Conservation (phyloP, 1,140 invertebrate genomes). For the Pogonognathellus flavescens region DNA sequence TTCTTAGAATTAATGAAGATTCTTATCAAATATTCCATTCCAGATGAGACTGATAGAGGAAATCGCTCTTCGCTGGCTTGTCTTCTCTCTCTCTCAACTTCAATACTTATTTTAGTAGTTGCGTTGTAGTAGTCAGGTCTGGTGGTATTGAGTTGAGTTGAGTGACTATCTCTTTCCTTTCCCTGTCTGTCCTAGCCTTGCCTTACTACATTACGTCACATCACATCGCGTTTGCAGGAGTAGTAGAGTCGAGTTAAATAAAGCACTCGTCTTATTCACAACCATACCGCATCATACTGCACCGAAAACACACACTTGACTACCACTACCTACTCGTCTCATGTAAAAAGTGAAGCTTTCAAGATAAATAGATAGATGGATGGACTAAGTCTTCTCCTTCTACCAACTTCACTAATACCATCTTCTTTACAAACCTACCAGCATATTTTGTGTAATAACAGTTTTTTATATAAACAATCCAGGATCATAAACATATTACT, state of each 20-base stretch:
- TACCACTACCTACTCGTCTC: constrained; percentile 4
- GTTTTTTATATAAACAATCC: too few species aligned
- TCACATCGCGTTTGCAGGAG: background rate
- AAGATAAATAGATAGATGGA: constrained; percentile 38
- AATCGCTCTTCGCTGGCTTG: constrained; percentile 63
- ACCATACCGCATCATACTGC: background rate
- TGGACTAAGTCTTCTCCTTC: background rate
- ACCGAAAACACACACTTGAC: background rate
- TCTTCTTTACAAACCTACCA: too few species aligned
- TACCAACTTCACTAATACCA: background rate
- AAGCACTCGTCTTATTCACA: too few species aligned
- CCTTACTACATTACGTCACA: background rate
- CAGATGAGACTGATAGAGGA: constrained; percentile 62
- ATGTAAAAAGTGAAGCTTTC: constrained; percentile 9
- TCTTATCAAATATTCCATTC: constrained; percentile 67
- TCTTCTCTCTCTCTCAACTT: constrained; percentile 51
- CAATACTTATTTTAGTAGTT: constrained; percentile 35
- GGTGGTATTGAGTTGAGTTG: constrained; percentile 3
- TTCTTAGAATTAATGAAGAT: constrained; percentile 67
- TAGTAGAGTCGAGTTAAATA: background rate
- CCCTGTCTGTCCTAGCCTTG: background rate
- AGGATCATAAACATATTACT: too few species aligned
- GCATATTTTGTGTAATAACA: too few species aligned
- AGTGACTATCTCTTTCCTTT: constrained; percentile 42
- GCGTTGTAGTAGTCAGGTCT: background rate